Conservation (phyloP, 30 jellyfish, hydroid and myxozoan species). For the Aurelia coerulea region DNA sequence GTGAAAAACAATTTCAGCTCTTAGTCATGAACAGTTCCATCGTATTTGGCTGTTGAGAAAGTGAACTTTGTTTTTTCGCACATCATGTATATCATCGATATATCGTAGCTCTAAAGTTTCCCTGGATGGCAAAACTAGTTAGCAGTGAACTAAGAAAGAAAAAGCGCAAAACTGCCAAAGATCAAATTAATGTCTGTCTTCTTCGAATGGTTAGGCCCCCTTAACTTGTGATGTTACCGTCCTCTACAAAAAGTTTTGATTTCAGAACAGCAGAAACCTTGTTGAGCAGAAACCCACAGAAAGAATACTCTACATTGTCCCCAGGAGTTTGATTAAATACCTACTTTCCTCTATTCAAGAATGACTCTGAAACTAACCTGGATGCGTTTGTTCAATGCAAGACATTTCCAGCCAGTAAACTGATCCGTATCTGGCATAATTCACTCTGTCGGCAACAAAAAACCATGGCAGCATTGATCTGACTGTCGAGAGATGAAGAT, state of each 20-base stretch:
- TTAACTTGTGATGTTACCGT: neutral
- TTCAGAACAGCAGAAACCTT: too few species aligned
- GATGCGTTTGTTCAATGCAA: slow-evolving; percentile 69
- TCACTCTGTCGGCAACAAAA: slow-evolving; percentile 67
- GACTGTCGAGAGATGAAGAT: slow-evolving; percentile 64
- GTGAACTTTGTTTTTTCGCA: too few species aligned
- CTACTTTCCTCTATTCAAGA: neutral
- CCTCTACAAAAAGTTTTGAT: neutral
- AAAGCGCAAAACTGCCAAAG: too few species aligned
- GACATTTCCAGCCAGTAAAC: slow-evolving; percentile 81
- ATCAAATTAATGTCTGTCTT: too few species aligned
- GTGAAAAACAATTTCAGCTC: too few species aligned
- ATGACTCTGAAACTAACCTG: slow-evolving; percentile 59
- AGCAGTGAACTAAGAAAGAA: too few species aligned
- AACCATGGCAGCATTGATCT: slow-evolving; percentile 82
- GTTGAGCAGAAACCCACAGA: neutral
- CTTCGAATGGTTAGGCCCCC: too few species aligned
- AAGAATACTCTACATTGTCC: neutral
- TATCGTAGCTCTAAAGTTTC: too few species aligned
- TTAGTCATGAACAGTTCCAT: too few species aligned
- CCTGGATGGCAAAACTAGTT: too few species aligned
- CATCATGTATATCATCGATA: too few species aligned
- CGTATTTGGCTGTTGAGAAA: too few species aligned
- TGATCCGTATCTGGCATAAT: slow-evolving; percentile 72
- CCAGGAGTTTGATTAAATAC: neutral